Percentiles rank a stretch among this genome's conserved stretches.
These are phyloP conservation scores for Arizona elegans DNA, from an alignment of 2,113 vertebrate species.

Conservation along the genomic window DNA sequence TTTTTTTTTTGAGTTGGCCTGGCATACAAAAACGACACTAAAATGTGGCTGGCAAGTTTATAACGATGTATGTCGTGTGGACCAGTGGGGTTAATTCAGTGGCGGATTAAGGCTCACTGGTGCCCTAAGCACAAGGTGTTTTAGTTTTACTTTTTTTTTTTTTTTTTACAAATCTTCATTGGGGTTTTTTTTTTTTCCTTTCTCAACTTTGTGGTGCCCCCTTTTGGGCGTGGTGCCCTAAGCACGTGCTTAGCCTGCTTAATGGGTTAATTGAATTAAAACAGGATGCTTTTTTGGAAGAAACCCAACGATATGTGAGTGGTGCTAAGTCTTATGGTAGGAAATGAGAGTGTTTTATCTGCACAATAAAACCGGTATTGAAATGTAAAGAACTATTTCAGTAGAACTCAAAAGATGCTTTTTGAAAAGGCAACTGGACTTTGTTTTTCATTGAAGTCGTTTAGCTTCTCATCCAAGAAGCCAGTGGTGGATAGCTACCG, in stretches of 20 bases:
- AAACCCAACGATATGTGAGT: neutral
- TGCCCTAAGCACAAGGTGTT: too few species aligned
- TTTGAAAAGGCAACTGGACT: neutral
- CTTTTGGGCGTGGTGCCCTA: too few species aligned
- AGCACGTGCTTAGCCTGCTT: too few species aligned
- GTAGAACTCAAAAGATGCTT: neutral
- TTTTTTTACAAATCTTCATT: too few species aligned
- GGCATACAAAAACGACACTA: neutral
- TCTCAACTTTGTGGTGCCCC: too few species aligned
- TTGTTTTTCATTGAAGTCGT: neutral
- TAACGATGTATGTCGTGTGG: neutral
- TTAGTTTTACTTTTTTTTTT: too few species aligned
- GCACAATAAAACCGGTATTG: neutral
- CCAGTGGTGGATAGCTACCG: neutral
- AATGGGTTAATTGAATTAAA: neutral
- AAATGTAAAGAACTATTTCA: neutral
- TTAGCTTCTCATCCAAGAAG: neutral
- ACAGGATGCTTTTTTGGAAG: neutral
- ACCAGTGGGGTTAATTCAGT: neutral
- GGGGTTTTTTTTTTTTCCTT: too few species aligned
- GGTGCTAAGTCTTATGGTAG: neutral
- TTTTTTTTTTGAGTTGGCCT: neutral
- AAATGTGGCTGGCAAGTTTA: neutral
- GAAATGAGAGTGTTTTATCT: neutral
- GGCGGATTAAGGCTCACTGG: too few species aligned